phyloP scores from a whole-genome alignment of 2,888 invertebrate species.

The Brachyopa scutellaris region DNA sequence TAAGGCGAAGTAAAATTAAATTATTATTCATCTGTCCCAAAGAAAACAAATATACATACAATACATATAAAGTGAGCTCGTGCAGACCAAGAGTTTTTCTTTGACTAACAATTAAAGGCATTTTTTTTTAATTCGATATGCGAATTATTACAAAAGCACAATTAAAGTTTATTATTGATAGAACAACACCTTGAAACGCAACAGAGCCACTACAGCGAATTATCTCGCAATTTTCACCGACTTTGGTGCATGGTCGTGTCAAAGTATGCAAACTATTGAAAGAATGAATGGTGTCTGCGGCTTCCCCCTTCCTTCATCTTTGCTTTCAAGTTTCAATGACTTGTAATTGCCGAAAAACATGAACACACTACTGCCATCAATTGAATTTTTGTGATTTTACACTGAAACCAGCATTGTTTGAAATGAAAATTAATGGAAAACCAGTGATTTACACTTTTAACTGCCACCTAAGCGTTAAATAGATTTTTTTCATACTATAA shows the following conservation, averaged over 20 bases:
- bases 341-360: slow-evolving; percentile 69
- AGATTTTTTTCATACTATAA: slow-evolving; percentile 32
- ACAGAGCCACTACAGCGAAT: slow-evolving; percentile 33
- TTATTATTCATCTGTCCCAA: slow-evolving; percentile 29
- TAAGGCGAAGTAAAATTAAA: slow-evolving; percentile 38
- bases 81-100: background rate
- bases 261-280: slow-evolving; percentile 65
- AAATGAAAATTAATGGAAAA: slow-evolving; percentile 15
- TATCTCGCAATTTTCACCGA: slow-evolving; percentile 65
- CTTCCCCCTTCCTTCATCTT: slow-evolving; percentile 41
- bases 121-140: background rate
- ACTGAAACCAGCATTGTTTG: background rate
- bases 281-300: slow-evolving; percentile 54
- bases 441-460: slow-evolving; percentile 20
- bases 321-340: slow-evolving; percentile 52
- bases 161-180: slow-evolving; percentile 43
- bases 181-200: slow-evolving; percentile 57
- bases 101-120: slow-evolving; percentile 3
- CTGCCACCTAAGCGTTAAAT: slow-evolving; percentile 48
- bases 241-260: slow-evolving; percentile 62
- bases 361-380: slow-evolving; percentile 44
- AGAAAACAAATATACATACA: background rate
- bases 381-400: slow-evolving; percentile 30
- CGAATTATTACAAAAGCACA: slow-evolving; percentile 32
- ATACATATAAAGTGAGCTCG: no score